Evolutionary conservation across 64 coral and sea anemone species (phyloP), one percentile per base, ranked within the genome.

Genomic region (Anthopleura sola): DNA sequence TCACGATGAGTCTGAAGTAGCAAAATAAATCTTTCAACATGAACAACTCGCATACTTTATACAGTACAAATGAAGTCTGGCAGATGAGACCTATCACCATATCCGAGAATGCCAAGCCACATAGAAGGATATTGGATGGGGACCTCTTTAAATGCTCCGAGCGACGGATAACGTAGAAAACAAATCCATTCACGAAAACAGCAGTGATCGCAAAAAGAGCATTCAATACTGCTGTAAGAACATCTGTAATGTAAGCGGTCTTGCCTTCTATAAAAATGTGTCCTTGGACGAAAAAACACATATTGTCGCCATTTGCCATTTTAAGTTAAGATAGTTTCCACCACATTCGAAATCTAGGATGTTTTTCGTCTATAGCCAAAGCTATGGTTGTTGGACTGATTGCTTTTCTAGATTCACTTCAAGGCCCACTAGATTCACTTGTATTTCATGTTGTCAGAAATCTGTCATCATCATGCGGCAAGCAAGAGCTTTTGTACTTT

Each of bases 21-120:
- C 87, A 88, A n/a, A 60, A 88, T 4, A 79, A n/a, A 0, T 37
- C 60, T 40, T 51, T 51, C 20, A 36, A 46, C 10, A 50, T 33
- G 7, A 60, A 9, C 15, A 68, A 26, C 23, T 88, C 87, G 6
- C 74, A 55, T 55, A 88, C 20, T 57, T 88, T 80, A 49, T 81
- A 88, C 8, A 78, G 69, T 47, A 88, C 86, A 38, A 80, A 88
- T 6, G 55, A 88, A 20, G 53, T 51, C 34, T 88, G 86, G 40
- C 86, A 82, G 47, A 88, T 36, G 4, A 82, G 16, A 16, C 87
- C 87, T 36, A 88, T 58, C 12, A 88, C 21, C 78, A 88, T 37
- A 37, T 88, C 87, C 20, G 87, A 38, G 1, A 46, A 58, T 4
- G 87, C 87, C 13, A 82, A 58, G 13, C 55, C 68, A 36, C 32